A percentile compares a stretch with the other conserved stretches of the same genome.
These are phyloP conservation scores for Belonocnema kinseyi DNA, from an alignment of 1,140 invertebrate species.

Conservation along the genomic window DNA sequence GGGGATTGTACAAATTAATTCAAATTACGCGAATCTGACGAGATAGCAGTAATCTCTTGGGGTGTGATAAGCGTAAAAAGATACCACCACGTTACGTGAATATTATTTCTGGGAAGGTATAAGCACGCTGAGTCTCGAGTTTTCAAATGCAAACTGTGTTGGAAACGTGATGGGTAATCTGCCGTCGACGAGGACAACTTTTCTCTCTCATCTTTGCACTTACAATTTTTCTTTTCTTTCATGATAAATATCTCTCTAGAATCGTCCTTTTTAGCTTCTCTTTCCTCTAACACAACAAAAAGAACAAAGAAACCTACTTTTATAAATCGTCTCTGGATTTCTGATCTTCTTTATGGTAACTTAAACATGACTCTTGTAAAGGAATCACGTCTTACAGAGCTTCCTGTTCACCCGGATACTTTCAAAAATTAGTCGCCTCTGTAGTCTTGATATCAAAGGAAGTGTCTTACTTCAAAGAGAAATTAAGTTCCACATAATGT, in stretches of 20 bases:
- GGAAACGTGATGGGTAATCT: slow-evolving; percentile 20
- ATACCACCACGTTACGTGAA: slow-evolving; percentile 1
- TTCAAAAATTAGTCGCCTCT: too few relatives aligned
- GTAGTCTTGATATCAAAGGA: slow-evolving; percentile 11
- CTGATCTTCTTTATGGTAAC: too few relatives aligned
- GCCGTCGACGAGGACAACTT: neutral
- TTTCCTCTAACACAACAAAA: too few relatives aligned
- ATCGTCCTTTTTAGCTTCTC: too few relatives aligned
- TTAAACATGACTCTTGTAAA: too few relatives aligned
- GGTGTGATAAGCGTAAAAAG: slow-evolving; percentile 2
- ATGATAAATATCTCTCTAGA: slow-evolving; percentile 7
- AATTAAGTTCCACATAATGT: neutral
- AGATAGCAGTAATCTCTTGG: slow-evolving; percentile 1
- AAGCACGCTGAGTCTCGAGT: neutral
- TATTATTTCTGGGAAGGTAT: slow-evolving; percentile 10
- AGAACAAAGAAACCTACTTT: too few relatives aligned
- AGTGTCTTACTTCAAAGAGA: slow-evolving; percentile 19
- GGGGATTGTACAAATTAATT: slow-evolving; percentile 21
- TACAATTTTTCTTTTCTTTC: slow-evolving; percentile 3
- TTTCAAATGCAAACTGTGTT: slow-evolving; percentile 19
- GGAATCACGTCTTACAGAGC: too few relatives aligned
- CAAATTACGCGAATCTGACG: neutral
- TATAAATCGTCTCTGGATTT: too few relatives aligned
- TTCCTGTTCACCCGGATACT: too few relatives aligned
- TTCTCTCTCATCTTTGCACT: slow-evolving; percentile 18